Evolutionary conservation across 2,888 invertebrate species (phyloP), one percentile per base, ranked within the genome.

Genomic region (Heliconius cydno): DNA sequence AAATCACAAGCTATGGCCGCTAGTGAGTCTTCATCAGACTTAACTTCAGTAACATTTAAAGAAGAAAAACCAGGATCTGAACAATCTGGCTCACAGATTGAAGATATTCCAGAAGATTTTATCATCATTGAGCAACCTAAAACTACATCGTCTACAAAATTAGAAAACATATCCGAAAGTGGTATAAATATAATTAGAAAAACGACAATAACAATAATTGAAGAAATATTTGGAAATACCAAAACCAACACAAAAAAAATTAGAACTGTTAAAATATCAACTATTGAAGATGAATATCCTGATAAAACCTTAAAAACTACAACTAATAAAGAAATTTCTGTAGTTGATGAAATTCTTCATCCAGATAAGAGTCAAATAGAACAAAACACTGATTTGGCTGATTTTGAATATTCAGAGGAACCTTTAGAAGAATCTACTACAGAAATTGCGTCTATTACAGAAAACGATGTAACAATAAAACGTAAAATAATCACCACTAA

Each of bases 401-500:
- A 60, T 71, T 80, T 85, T 30, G 85, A 85, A 22, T 74, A 76
- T 76, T 72, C 73, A 13, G 70, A 80, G 1, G 85, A 86, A 75
- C 84, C 86, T 65, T 41, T 70, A 60, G 78, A 73, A 78, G 83
- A 81, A 68, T 77, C 83, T 25, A 84, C 84, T 12, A 84, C 84
- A 28, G 81, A 85, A 73, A 82, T 82, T n/a, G 83, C 85, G 68
- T 79, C 78, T 57, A 38, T 87, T 15, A 79, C 76, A 13, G 86
- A 87, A 82, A 85, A 87, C 76, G 85, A 84, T 68, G 77, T 86
- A 34, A 77, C 80, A 13, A 85, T 89, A 52, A 84, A 84, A 78
- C 84, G 88, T 79, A 87, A 86, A 78, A 86, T 83, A 9, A 86
- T 84, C 9, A 84, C 84, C 22, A 84, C 84, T 10, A 87, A 86